Evolutionary conservation across 2,888 invertebrate genomes (phyloP).

Genomic region (Pherbina coryleti): DNA sequence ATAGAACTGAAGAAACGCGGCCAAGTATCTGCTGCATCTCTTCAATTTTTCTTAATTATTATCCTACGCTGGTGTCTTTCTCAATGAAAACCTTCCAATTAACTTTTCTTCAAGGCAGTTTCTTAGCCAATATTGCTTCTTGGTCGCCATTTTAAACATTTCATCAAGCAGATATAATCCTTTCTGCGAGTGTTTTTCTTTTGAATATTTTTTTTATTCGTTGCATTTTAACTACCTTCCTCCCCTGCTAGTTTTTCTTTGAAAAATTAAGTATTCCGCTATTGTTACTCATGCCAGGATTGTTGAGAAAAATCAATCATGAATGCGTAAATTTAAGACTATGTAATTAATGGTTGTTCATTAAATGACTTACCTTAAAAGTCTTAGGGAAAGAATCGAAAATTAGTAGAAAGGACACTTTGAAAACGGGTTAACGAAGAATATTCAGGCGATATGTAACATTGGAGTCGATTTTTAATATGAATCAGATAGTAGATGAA

Average conservation of each 20-base stretch:
- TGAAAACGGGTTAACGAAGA: background rate
- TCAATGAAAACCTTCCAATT: slow-evolving; percentile 41
- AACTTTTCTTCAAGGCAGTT: slow-evolving; percentile 16
- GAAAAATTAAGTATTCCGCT: background rate
- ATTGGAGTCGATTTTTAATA: no score
- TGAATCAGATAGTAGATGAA: no score
- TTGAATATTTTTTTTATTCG: background rate
- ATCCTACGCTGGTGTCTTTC: slow-evolving; percentile 29
- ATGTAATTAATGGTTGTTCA: no score
- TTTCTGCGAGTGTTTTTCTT: slow-evolving; percentile 1
- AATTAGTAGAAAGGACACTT: background rate
- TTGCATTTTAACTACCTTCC: background rate
- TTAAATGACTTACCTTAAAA: no score
- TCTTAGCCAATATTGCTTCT: slow-evolving; percentile 10
- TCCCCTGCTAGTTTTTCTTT: background rate
- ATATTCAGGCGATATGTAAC: background rate
- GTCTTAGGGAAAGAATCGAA: no score
- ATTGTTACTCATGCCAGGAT: background rate
- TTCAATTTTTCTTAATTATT: slow-evolving; percentile 45
- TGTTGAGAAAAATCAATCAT: background rate
- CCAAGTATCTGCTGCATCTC: slow-evolving; percentile 4
- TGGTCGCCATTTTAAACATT: slow-evolving; percentile 19
- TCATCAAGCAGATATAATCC: slow-evolving; percentile 23
- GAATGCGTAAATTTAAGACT: background rate
- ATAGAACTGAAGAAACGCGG: background rate